These are phyloP conservation scores for Ianthella basta DNA, from an alignment of 37 sponge, comb jelly and placozoan genomes.

Conservation along the genomic window DNA sequence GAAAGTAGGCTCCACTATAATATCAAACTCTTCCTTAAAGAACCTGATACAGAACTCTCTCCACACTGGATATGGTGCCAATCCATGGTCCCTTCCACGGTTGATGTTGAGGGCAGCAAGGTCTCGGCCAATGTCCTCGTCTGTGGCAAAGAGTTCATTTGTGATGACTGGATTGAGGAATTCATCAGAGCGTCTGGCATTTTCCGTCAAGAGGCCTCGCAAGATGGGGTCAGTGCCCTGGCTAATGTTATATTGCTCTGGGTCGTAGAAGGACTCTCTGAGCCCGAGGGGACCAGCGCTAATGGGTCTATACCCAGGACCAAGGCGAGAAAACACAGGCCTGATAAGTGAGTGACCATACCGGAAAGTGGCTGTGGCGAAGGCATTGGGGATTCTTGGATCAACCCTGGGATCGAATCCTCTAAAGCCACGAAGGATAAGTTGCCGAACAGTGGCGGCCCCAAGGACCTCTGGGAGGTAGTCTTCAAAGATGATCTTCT, in stretches of 20 bases:
- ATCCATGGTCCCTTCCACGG: slow-evolving; percentile 87
- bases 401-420: slow-evolving; percentile 71
- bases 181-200: slow-evolving; percentile 63
- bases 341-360: slow-evolving; percentile 81
- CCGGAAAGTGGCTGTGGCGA: slow-evolving; percentile 84
- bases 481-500: slow-evolving; percentile 81
- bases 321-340: slow-evolving; percentile 54
- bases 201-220: slow-evolving; percentile 52
- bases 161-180: slow-evolving; percentile 71
- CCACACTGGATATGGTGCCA: slow-evolving; percentile 73
- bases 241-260: slow-evolving; percentile 24
- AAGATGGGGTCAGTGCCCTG: slow-evolving; percentile 63
- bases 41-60: slow-evolving; percentile 48
- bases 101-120: slow-evolving; percentile 86
- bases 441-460: slow-evolving; percentile 5
- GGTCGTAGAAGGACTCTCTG: slow-evolving; percentile 66
- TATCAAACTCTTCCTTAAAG: slow-evolving; percentile 13
- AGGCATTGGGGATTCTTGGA: slow-evolving; percentile 65
- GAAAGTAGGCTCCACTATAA: not conserved
- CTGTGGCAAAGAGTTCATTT: slow-evolving; percentile 55
- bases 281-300: slow-evolving; percentile 58
- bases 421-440: too few species aligned
- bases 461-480: slow-evolving; percentile 88
- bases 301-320: slow-evolving; percentile 14
- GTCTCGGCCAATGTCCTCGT: slow-evolving; percentile 49